Conservation (phyloP, 2,888 invertebrate genomes). For the Hyles lineata region DNA sequence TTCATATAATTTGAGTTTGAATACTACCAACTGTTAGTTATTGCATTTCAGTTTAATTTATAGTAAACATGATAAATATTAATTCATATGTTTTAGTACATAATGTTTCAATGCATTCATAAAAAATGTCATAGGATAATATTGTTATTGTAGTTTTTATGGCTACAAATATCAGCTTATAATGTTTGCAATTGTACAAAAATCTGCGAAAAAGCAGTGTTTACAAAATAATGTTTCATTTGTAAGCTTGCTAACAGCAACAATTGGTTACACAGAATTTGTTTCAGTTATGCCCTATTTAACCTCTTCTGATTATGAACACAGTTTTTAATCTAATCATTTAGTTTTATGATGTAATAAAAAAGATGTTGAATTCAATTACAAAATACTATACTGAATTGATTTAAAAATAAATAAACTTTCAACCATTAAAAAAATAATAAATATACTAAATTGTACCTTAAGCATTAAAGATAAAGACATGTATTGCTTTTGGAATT, state of each 20-base stretch:
- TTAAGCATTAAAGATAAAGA: too few species aligned
- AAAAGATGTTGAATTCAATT: too few species aligned
- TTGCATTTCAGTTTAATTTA: too few species aligned
- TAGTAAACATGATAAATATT: too few species aligned
- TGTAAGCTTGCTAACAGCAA: not conserved
- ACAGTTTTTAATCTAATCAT: not conserved
- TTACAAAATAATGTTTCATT: not conserved
- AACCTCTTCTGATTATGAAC: not conserved
- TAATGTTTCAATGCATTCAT: not conserved
- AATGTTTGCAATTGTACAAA: slow-evolving; percentile 13
- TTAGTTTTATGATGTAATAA: not conserved
- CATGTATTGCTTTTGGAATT: too few species aligned
- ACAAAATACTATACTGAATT: too few species aligned
- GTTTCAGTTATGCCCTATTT: not conserved
- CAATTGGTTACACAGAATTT: not conserved
- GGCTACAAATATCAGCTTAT: not conserved
- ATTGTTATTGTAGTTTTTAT: not conserved
- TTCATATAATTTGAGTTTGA: too few species aligned
- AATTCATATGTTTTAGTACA: too few species aligned
- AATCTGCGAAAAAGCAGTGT: not conserved
- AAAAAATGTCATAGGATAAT: not conserved
- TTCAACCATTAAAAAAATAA: too few species aligned
- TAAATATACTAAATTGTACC: too few species aligned
- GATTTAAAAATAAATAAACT: too few species aligned
- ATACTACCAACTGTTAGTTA: too few species aligned